Base-by-base conservation (phyloP, 2,888 invertebrate genomes). In the Globia sparganii region DNA sequence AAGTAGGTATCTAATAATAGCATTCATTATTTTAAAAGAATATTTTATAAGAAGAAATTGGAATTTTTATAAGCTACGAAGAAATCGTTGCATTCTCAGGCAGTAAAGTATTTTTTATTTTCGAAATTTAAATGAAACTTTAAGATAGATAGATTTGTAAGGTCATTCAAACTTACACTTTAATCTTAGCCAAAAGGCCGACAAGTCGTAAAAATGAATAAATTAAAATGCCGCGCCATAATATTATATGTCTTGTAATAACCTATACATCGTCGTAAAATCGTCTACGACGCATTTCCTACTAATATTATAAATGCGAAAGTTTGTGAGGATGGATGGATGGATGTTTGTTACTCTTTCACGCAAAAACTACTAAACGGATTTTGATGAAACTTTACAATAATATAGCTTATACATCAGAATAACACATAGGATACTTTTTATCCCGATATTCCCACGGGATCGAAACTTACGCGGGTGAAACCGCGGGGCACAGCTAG, bases 191-290 rank as follows among this genome's bases (percentile, higher is more conserved):
- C n/a, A n/a, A n/a, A n/a, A n/a, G n/a, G n/a, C n/a, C n/a, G n/a
- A n/a, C 8, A 75, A 37, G 31, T 64, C 56, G 21, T 78, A 64
- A 78, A 78, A 78, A 59, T 40, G 9, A 43, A 25, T 77, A 53
- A 62, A 77, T 68, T 77, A 49, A 64, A 58, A 49, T 78, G n/a
- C 25, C 6, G 40, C 40, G 25, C 58, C 58, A 6, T 69, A 28
- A 68, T 68, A 62, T 46, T 67, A 15, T 67, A 77, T 46, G 37
- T 40, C 5, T n/a, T n/a, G 46, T 9, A 15, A 46, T 46, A 70
- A 78, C 11, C 49, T n/a, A n/a, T n/a, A 56, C 5, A 56, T 64
- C 13, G n/a, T 71, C 64, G 49, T 78, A 78, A 78, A 64, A 70
- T 78, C 31, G 71, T 72, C 71, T 65, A 40, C 28, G 67, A 46